A percentile compares a stretch with the other conserved stretches of the same genome.
Evolutionary conservation across 2,113 vertebrate species (phyloP).

Genomic region (Cinclus cinclus): DNA sequence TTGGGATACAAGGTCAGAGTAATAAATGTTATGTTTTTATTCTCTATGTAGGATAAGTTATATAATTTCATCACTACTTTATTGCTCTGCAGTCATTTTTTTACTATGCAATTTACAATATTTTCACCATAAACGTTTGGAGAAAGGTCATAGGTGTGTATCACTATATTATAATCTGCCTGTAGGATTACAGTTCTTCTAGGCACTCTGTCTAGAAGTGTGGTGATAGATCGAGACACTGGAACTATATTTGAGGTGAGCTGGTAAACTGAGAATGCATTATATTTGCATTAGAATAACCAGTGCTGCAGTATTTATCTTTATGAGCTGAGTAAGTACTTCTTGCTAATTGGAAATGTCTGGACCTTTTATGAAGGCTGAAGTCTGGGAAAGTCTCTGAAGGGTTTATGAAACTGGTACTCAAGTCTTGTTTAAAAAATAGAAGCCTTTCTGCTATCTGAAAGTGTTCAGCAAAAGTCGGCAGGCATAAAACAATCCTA

Average conservation of each 20-base stretch:
- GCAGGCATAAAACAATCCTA: not conserved
- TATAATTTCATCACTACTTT: conserved; percentile 15
- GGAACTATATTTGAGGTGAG: not conserved
- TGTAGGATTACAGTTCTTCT: not conserved
- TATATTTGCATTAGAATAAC: not conserved
- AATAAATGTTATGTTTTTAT: conserved; percentile 39
- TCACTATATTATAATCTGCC: not conserved
- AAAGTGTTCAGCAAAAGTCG: not conserved
- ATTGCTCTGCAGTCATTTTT: conserved; percentile 1
- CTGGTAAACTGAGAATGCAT: not conserved
- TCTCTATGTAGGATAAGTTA: not conserved
- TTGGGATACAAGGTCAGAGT: not conserved
- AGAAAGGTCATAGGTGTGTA: not conserved
- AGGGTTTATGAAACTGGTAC: not conserved
- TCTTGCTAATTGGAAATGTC: not conserved
- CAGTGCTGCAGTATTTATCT: not conserved
- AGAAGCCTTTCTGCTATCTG: not conserved
- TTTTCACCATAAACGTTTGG: not conserved
- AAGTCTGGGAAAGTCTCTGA: not conserved
- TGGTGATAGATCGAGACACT: not conserved
- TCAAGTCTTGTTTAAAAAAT: not conserved
- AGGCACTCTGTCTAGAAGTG: not conserved
- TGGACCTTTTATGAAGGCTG: not conserved
- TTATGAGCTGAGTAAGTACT: not conserved
- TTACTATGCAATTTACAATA: conserved; percentile 1